Evolutionary conservation across 2,888 invertebrate genomes (phyloP).

Genomic region (Archaeoteleia sp.): DNA sequence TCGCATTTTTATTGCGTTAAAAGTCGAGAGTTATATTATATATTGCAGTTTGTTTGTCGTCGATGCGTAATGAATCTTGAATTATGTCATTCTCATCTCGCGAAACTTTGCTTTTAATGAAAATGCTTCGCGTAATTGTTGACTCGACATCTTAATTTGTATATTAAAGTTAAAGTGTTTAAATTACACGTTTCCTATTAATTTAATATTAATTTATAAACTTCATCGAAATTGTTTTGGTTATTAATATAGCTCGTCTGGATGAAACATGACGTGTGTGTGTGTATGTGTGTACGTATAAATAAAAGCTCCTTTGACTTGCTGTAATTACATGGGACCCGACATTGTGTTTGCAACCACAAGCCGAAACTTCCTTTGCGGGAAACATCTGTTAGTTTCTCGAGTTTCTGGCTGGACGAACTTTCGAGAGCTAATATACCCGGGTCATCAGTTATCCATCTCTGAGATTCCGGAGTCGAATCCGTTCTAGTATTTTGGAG

Average conservation of each 20-base stretch:
- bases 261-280: conserved; percentile 25
- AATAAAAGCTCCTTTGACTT: conserved; percentile 38
- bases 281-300: conserved; percentile 32
- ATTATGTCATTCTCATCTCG: no score
- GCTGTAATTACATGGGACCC: conserved; percentile 39
- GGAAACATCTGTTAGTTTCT: conserved; percentile 40
- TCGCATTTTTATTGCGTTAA: no score
- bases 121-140: no score
- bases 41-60: no score
- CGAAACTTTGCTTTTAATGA: no score
- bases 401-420: conserved; percentile 21
- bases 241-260: conserved; percentile 2
- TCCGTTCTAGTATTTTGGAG: no score
- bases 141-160: no score
- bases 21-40: no score
- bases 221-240: neutral
- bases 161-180: no score
- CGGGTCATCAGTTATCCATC: neutral
- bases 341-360: conserved; percentile 34
- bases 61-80: no score
- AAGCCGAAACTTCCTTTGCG: conserved; percentile 31
- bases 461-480: neutral
- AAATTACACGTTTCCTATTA: no score
- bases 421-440: conserved; percentile 1
- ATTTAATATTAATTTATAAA: no score